Conservation (phyloP, 2,113 vertebrate species). For the Dendrocopos noguchii region DNA sequence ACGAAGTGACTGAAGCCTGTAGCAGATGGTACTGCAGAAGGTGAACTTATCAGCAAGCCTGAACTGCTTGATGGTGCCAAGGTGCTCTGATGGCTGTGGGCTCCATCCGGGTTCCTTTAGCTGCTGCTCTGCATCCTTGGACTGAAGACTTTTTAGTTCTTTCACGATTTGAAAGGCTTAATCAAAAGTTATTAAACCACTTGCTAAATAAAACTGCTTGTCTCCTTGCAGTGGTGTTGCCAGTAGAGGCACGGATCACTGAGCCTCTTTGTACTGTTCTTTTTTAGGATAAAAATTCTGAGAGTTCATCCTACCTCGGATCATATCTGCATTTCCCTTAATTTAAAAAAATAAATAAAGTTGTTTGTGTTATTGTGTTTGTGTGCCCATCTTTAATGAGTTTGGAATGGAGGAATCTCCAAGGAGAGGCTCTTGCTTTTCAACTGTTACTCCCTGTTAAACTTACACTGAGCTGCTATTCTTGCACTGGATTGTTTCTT, state of each 20-base stretch:
- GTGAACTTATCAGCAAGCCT: neutral
- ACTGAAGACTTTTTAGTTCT: neutral
- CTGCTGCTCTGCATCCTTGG: neutral
- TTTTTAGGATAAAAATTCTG: neutral
- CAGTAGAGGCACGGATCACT: neutral
- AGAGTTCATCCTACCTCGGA: neutral
- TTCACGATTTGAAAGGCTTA: neutral
- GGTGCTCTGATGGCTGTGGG: neutral
- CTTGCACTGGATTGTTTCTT: neutral
- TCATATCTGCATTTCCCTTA: neutral
- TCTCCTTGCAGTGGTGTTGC: neutral
- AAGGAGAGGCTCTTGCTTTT: neutral
- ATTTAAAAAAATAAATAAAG: neutral
- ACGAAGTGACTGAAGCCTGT: neutral
- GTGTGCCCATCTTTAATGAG: neutral
- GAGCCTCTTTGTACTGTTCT: neutral
- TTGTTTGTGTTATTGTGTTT: neutral
- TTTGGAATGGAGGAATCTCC: neutral
- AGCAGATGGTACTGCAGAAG: conserved; percentile 37
- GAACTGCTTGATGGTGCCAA: neutral
- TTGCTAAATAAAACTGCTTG: neutral
- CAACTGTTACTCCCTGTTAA: neutral
- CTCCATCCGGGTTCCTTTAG: neutral
- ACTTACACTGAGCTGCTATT: neutral
- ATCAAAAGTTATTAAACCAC: neutral